A percentile compares a stretch with the other conserved stretches of the same genome.
Conservation (phyloP, 2,797 vertebrate species). For the Pangasius larnaudii region DNA sequence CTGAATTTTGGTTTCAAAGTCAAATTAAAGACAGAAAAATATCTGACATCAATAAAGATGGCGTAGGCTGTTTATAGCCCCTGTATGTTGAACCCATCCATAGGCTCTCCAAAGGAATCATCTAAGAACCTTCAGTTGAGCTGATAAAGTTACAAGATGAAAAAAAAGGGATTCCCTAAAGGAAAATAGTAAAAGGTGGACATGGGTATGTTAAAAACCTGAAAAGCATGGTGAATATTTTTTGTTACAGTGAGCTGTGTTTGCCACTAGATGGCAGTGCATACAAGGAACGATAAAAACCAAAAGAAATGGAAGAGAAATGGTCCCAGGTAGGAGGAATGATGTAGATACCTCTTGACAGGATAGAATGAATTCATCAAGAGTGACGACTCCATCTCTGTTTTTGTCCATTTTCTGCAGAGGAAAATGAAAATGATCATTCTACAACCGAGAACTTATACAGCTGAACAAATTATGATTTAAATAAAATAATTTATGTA, state of each 20-base stretch:
- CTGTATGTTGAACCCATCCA: neutral
- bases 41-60: neutral
- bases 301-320: neutral
- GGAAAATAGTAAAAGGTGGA: neutral
- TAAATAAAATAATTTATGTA: neutral
- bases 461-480: neutral
- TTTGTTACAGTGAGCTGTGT: neutral
- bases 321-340: neutral
- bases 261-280: conserved; percentile 43
- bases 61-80: neutral
- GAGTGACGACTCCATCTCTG: conserved; percentile 95
- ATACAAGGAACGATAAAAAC: neutral
- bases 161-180: neutral
- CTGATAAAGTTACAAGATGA: neutral
- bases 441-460: neutral
- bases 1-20: neutral
- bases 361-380: conserved; percentile 94
- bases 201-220: neutral
- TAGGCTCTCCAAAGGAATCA: neutral
- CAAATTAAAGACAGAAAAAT: neutral
- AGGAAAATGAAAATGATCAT: conserved; percentile 42
- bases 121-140: neutral
- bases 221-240: neutral
- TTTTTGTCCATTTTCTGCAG: conserved; percentile 99
- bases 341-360: conserved; percentile 89